Evolutionary conservation across 2,888 invertebrate genomes (phyloP).

Genomic region (Meiosimyza decipiens): DNA sequence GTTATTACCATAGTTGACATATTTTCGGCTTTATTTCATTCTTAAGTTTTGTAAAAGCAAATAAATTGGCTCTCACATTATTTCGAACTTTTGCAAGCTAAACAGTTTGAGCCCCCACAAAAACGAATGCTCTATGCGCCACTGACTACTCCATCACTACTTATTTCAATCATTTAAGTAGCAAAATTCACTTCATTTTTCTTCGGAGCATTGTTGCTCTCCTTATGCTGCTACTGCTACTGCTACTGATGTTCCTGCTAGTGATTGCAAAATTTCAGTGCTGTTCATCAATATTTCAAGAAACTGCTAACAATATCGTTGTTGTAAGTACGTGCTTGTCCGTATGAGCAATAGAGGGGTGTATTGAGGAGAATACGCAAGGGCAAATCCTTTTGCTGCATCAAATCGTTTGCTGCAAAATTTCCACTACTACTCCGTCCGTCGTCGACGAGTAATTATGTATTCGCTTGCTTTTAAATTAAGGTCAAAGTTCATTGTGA

Average conservation of each 20-base stretch:
- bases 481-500: slow-evolving; percentile 8
- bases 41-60: too few relatives aligned
- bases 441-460: neutral
- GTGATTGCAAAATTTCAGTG: slow-evolving; percentile 4
- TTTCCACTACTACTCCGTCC: neutral
- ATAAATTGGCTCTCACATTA: too few relatives aligned
- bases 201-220: neutral
- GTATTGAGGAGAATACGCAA: too few relatives aligned
- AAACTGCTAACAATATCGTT: neutral
- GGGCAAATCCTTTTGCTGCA: neutral
- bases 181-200: slow-evolving; percentile 10
- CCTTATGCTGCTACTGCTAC: neutral
- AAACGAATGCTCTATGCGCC: too few relatives aligned
- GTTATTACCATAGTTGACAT: too few relatives aligned
- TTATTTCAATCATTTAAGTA: slow-evolving; percentile 24
- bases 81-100: too few relatives aligned
- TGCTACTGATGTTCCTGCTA: neutral
- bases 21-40: too few relatives aligned
- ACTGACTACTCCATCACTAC: too few relatives aligned
- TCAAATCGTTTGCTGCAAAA: slow-evolving; percentile 2
- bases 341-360: too few relatives aligned
- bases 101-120: too few relatives aligned
- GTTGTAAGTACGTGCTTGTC: neutral
- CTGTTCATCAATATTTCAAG: slow-evolving; percentile 18
- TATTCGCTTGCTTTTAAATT: slow-evolving; percentile 19